phyloP scores from a whole-genome alignment of 2,797 vertebrate genomes.

The Halcyon smyrnensis region DNA sequence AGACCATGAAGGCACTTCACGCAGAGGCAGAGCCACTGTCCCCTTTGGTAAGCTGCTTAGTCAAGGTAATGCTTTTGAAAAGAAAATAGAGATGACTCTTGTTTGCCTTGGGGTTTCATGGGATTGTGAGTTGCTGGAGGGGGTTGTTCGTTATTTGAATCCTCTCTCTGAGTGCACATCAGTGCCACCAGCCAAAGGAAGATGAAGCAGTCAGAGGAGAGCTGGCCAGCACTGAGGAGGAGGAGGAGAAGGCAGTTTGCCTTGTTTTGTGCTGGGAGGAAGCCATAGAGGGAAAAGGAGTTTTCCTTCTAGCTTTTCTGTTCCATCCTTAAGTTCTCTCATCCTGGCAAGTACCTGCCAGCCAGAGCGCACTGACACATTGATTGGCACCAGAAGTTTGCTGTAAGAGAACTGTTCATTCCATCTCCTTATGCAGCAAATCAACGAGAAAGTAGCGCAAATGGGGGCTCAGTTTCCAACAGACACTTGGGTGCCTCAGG shows the following conservation, averaged over 20 bases:
- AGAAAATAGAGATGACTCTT: constrained; percentile 57
- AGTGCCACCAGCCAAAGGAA: constrained; percentile 11
- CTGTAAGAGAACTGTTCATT: not conserved
- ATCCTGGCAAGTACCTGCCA: not conserved
- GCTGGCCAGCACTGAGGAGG: not conserved
- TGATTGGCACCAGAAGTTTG: not conserved
- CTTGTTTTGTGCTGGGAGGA: not conserved
- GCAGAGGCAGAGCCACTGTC: not conserved
- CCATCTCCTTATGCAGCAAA: not conserved
- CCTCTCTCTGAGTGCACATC: not conserved
- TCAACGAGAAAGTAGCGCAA: not conserved
- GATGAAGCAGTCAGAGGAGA: not conserved
- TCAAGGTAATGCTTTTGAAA: constrained; percentile 43
- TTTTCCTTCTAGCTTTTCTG: not conserved
- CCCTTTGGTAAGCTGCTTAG: constrained; percentile 59
- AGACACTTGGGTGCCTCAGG: not conserved
- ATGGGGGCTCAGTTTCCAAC: not conserved
- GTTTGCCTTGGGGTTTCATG: constrained; percentile 43
- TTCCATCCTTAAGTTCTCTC: not conserved
- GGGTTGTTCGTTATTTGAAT: not conserved
- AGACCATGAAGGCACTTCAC: constrained; percentile 7
- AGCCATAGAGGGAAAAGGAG: not conserved
- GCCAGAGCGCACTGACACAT: not conserved
- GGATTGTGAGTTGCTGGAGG: constrained; percentile 2
- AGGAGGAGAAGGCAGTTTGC: not conserved